A percentile compares a stretch with the other conserved stretches of the same genome.
These are phyloP conservation scores for Trachelus iudaicus DNA, from an alignment of 2,888 invertebrate species.

Conservation along the genomic window DNA sequence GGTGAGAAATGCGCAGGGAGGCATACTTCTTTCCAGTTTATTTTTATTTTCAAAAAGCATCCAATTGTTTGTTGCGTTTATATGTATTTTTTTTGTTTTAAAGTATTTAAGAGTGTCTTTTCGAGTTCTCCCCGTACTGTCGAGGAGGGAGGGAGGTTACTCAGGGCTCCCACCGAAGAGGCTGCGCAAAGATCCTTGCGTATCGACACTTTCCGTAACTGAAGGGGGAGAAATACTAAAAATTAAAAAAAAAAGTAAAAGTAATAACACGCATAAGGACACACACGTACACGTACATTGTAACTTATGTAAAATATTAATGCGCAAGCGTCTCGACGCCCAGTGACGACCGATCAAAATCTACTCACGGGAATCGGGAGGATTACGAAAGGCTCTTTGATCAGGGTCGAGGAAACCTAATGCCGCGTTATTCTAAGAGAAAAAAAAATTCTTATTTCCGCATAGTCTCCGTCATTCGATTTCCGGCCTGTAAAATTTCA, in stretches of 20 bases:
- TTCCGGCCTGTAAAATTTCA: not conserved
- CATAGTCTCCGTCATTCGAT: not conserved
- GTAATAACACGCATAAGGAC: not conserved
- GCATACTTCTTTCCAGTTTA: not conserved
- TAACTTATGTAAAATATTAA: not conserved
- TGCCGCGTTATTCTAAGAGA: not conserved
- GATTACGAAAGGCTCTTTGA: not conserved
- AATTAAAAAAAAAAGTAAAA: not conserved
- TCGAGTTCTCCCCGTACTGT: not conserved
- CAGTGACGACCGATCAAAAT: not conserved
- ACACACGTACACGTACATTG: not conserved
- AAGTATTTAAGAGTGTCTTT: not conserved
- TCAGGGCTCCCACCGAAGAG: conserved; percentile 40
- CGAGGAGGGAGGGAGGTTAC: conserved; percentile 35
- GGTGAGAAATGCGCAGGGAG: not conserved
- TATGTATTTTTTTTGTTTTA: not conserved
- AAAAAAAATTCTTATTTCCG: not conserved
- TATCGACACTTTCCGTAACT: not conserved
- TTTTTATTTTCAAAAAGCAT: not conserved
- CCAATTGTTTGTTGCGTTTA: not conserved
- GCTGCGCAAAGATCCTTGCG: conserved; percentile 24
- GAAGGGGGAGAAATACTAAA: not conserved
- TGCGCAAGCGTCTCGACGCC: not conserved
- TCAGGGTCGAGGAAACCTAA: not conserved
- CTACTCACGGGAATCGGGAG: not conserved